Base-by-base conservation (phyloP, 2,888 invertebrate genomes). In the Amitus sp. region DNA sequence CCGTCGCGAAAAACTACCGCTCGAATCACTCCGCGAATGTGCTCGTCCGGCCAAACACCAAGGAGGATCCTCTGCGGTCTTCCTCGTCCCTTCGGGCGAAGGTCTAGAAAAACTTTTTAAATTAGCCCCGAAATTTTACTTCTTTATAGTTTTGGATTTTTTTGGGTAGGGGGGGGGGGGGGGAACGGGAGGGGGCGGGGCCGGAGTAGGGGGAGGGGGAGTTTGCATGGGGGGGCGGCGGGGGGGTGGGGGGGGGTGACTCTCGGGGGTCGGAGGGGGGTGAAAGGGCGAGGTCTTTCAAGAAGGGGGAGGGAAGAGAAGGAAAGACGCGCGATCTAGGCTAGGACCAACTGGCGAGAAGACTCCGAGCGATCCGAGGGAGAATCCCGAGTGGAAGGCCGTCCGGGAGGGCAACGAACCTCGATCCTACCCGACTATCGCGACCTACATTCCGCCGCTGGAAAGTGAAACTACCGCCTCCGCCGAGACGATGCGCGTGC, bases 1-100 rank as follows among this genome's bases (percentile, higher is more conserved):
- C 91, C 90, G 84, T 95, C 95, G 74, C 95, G 87, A 86, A 95
- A 95, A 60, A 95, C 95, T 50, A 95, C 95, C 57, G 95, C 93
- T 75, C 95, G 88, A 77, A 95, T 95, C 52, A 95, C 95, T 65
- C 94, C 94, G 78, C 94, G 90, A 82, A 95, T 95, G 83, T 95
- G 95, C 80, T 95, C 95, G 83, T 95, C 95, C 7, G 95, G 95
- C 95, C 95, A 95, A 62, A 94, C 92, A 64, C 95, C 95, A 69
- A 95, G 85, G 70, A 95, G 85, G 80, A 95, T 95, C 79, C 95
- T 88, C 82, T 95, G 95, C 18, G 95, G 95, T 69, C 95, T 85
- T 27, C 95, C 95, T 75, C 95, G 87, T 47, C 95, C 95, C 83
- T 95, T 95, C 37, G 95, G 95, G 76, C 95, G 87, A 80, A 95